These are phyloP conservation scores for Mus musculus DNA, from an alignment of 2,113 vertebrate species.

Conservation along the genomic window DNA sequence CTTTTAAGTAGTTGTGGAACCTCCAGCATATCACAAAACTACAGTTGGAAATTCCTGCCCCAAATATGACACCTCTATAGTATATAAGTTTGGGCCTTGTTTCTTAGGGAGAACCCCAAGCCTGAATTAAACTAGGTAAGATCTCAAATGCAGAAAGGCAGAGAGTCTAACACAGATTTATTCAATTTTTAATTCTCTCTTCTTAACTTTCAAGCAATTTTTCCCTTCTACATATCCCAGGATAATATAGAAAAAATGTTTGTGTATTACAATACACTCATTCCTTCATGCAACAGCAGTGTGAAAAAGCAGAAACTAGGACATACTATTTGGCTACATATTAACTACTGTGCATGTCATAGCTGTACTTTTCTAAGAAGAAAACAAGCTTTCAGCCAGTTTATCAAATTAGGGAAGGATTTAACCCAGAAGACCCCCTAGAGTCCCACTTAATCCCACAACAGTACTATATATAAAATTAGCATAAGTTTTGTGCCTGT, in stretches of 20 bases:
- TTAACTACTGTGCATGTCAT: background rate
- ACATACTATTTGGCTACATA: background rate
- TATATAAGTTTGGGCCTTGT: slow-evolving; percentile 9
- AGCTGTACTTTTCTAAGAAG: background rate
- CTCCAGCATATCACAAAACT: background rate
- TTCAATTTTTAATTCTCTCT: slow-evolving; percentile 46
- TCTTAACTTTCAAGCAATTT: slow-evolving; percentile 60
- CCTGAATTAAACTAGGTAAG: slow-evolving; percentile 73
- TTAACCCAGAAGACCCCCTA: background rate
- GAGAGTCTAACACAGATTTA: slow-evolving; percentile 62
- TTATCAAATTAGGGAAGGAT: background rate
- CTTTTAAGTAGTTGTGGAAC: background rate
- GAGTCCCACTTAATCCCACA: background rate
- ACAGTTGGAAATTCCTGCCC: slow-evolving; percentile 56
- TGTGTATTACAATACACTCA: slow-evolving; percentile 7
- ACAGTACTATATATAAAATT: background rate
- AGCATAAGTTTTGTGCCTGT: background rate
- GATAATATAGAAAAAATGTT: background rate
- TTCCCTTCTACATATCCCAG: slow-evolving; percentile 37
- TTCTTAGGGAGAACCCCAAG: slow-evolving; percentile 37
- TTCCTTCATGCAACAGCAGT: background rate
- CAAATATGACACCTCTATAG: slow-evolving; percentile 67
- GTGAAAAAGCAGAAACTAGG: slow-evolving; percentile 52
- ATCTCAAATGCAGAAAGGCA: slow-evolving; percentile 54
- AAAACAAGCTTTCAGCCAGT: background rate